Percentiles rank a stretch among this genome's conserved stretches.
These are phyloP conservation scores for Rhagologus leucostigma DNA, from an alignment of 2,113 vertebrate species.

Conservation along the genomic window DNA sequence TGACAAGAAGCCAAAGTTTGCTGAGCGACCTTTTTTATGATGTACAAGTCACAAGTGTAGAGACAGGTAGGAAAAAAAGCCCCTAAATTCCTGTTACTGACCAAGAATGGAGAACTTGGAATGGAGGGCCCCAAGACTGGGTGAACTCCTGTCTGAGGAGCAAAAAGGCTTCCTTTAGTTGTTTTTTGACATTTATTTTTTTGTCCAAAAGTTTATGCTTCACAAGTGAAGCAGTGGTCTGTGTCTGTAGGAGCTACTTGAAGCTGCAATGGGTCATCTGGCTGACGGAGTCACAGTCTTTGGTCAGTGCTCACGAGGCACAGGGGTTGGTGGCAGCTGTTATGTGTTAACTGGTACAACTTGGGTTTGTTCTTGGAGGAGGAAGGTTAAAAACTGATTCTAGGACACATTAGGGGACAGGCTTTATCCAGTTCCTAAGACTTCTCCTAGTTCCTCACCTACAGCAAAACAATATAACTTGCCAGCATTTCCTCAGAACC, in stretches of 20 bases:
- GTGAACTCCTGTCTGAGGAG: neutral
- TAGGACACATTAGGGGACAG: neutral
- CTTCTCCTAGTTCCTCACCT: neutral
- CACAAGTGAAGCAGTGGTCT: neutral
- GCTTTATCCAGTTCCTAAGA: neutral
- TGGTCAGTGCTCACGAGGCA: neutral
- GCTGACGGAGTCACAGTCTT: neutral
- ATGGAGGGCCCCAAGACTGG: neutral
- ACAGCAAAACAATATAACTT: neutral
- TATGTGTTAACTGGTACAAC: neutral
- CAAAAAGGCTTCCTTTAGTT: neutral
- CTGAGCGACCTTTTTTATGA: neutral
- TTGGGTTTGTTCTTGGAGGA: neutral
- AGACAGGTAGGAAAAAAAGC: fast-evolving
- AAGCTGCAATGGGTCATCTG: neutral
- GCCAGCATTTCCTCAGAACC: neutral
- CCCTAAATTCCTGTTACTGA: neutral
- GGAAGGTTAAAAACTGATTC: neutral
- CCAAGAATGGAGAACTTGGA: neutral
- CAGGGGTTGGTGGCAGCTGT: neutral
- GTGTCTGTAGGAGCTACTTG: fast-evolving
- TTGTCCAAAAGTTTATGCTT: neutral
- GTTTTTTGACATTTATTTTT: neutral
- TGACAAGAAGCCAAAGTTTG: neutral
- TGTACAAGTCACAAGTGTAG: neutral